Evolutionary conservation across 2,797 vertebrate genomes (phyloP), one percentile per base, ranked within the genome.

Genomic region (Lepus oiostolus): DNA sequence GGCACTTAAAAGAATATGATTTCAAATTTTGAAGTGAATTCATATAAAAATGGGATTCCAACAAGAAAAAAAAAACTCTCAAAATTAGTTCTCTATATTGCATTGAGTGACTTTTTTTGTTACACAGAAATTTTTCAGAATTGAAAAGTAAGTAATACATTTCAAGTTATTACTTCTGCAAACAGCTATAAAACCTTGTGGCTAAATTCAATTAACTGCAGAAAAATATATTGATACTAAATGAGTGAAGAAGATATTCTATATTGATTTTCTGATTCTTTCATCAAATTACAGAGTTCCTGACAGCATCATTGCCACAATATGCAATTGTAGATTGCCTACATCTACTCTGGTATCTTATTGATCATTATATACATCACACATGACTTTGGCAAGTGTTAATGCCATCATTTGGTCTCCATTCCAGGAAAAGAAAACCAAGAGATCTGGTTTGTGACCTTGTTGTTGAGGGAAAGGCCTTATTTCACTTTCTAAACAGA

Each of bases 1-100:
- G 96, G 97, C 96, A 97, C 98, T 99, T 98, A 97, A 98, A 98
- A 98, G 93, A 98, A 98, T 92, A 98, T 98, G 92, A 98, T 97
- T 98, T 65, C 86, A 97, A 91, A 98, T 97, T 98, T 98, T 95
- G 98, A 96, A 96, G 90, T 72, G 89, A 81, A 87, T 93, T 94
- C 21, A 93, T 42, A 72, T 38, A 97, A 94, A 82, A 97, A 81
- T 7, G 88, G 95, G 94, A 67, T 62, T 60, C 90, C 52, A 96
- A 92, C 71, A 97, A 95, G 77, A 94, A 97, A 95, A 83, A 70
- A 52, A 1, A n/a, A 42, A 96, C 38, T 97, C 75, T 75, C 88
- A 89, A 65, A 96, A 92, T 26, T 83, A 60, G 38, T 83, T 62
- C 80, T 70, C 38, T 77, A 81, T 5, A 81, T 13, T 85, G 47